Percentiles rank a stretch among this genome's conserved stretches.
Conservation (phyloP, 2,888 invertebrate species). For the Junonia oenone region DNA sequence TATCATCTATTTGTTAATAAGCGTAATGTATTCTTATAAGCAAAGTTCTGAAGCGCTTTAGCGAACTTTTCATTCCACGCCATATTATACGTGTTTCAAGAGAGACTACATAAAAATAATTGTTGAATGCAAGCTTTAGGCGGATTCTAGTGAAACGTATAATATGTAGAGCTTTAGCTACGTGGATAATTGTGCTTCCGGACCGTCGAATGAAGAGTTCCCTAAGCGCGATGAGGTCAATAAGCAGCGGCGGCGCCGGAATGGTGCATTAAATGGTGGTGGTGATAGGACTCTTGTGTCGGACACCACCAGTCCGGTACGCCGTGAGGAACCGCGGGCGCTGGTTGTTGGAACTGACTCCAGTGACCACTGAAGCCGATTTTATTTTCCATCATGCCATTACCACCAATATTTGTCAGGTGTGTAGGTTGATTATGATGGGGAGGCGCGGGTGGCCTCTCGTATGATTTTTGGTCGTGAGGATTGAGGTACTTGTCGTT, state of each 20-base stretch:
- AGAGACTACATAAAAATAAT: background rate
- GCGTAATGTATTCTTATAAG: constrained; percentile 59
- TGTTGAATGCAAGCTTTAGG: constrained; percentile 14
- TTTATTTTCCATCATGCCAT: constrained; percentile 81
- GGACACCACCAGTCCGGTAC: constrained; percentile 77
- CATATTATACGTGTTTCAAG: constrained; percentile 9
- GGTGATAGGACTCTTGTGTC: constrained; percentile 74
- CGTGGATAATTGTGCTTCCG: constrained; percentile 12
- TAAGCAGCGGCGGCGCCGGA: constrained; percentile 87
- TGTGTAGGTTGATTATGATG: constrained; percentile 58
- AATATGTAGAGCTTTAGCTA: constrained; percentile 15
- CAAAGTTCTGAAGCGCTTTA: constrained; percentile 55
- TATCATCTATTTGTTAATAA: constrained; percentile 56
- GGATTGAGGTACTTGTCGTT: constrained; percentile 76
- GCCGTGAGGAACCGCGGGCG: constrained; percentile 81
- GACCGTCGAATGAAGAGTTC: constrained; percentile 70
- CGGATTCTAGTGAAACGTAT: constrained; percentile 8
- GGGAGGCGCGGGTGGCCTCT: constrained; percentile 81
- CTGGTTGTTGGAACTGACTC: constrained; percentile 82
- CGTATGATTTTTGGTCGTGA: constrained; percentile 82
- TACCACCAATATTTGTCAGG: constrained; percentile 76
- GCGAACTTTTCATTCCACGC: constrained; percentile 75
- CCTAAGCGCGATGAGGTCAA: constrained; percentile 82
- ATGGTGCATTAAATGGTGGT: constrained; percentile 83
- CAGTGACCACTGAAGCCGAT: constrained; percentile 86